phyloP scores from a whole-genome alignment of 2,888 invertebrate species.

The Arge pagana region DNA sequence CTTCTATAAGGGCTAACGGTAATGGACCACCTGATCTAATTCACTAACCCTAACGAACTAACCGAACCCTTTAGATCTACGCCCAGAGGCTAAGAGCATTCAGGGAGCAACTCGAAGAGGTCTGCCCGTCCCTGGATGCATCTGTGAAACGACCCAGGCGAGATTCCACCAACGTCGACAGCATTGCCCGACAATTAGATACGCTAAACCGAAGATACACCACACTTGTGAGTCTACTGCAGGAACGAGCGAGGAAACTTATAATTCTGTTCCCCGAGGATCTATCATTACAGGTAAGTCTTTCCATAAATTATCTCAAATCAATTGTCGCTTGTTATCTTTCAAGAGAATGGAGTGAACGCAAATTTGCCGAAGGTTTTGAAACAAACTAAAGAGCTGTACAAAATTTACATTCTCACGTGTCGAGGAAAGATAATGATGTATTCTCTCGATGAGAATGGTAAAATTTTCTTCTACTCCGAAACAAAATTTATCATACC shows the following conservation, averaged over 20 bases:
- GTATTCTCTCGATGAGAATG: too few species aligned
- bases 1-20: slow-evolving; percentile 45
- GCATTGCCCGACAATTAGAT: slow-evolving; percentile 78
- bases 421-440: too few species aligned
- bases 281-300: slow-evolving; percentile 76
- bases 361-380: too few species aligned
- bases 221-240: slow-evolving; percentile 70
- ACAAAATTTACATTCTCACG: too few species aligned
- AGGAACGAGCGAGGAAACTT: slow-evolving; percentile 71
- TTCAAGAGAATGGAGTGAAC: too few species aligned
- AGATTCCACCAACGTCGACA: slow-evolving; percentile 68
- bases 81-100: slow-evolving; percentile 84
- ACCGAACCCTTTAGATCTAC: slow-evolving; percentile 77
- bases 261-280: slow-evolving; percentile 73
- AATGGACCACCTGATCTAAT: slow-evolving; percentile 49
- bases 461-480: too few species aligned
- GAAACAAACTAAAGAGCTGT: too few species aligned
- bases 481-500: too few species aligned
- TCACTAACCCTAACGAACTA: slow-evolving; percentile 63
- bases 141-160: slow-evolving; percentile 55
- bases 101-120: slow-evolving; percentile 81
- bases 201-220: slow-evolving; percentile 80
- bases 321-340: too few species aligned
- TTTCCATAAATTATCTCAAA: too few species aligned
- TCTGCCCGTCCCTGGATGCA: slow-evolving; percentile 79